phyloP scores from a whole-genome alignment of 2,888 invertebrate species.

The Nasonovia ribisnigri region DNA sequence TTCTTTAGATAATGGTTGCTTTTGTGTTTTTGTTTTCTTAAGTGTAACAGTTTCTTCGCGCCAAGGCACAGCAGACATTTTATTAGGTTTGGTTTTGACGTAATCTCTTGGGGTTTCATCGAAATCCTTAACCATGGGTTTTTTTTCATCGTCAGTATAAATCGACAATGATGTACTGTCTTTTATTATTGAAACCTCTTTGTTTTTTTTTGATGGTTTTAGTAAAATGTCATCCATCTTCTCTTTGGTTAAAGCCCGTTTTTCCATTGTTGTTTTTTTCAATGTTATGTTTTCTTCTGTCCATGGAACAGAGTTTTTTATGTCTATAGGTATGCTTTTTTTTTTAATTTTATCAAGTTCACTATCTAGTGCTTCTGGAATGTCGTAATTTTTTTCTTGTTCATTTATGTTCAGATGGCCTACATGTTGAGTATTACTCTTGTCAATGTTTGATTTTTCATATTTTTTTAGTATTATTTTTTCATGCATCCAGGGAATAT shows the following conservation, averaged over 20 bases:
- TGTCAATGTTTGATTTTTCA: too few species aligned
- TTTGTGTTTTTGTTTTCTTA: constrained; percentile 69
- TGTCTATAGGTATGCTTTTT: too few species aligned
- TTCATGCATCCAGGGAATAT: background rate
- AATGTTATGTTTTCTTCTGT: constrained; percentile 70
- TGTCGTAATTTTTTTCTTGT: too few species aligned
- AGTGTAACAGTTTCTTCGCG: constrained; percentile 70
- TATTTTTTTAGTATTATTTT: background rate
- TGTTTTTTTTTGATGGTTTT: background rate
- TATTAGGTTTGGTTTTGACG: background rate
- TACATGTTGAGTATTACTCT: too few species aligned
- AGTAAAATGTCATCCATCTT: constrained; percentile 37
- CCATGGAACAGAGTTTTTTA: too few species aligned
- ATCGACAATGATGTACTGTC: constrained; percentile 39
- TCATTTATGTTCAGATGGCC: too few species aligned
- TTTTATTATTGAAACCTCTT: constrained; percentile 64
- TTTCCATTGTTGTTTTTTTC: constrained; percentile 69
- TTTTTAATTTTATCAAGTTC: too few species aligned
- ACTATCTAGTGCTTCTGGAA: too few species aligned
- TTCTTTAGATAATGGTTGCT: constrained; percentile 69
- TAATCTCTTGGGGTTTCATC: background rate
- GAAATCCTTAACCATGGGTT: background rate
- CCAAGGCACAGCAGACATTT: constrained; percentile 68
- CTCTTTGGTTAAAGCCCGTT: constrained; percentile 71
- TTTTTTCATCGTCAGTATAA: background rate